Percentiles rank a stretch among this genome's conserved stretches.
phyloP scores from a whole-genome alignment of 2,113 vertebrate species.

The Protomyctophum bolini region DNA sequence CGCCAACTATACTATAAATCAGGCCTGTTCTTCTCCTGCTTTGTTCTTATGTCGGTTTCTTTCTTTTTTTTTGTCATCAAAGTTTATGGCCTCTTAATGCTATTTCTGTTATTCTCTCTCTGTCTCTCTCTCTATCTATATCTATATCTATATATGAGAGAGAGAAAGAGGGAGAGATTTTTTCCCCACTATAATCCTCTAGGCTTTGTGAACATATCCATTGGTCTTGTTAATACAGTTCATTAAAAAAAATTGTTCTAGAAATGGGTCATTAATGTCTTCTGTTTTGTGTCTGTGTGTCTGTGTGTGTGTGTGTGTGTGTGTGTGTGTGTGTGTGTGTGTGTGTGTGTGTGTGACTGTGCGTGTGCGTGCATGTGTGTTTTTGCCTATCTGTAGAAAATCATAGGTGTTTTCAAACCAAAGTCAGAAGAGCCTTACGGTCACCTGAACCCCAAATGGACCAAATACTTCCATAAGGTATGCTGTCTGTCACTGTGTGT shows the following conservation, averaged over 20 bases:
- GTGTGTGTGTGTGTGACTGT: neutral
- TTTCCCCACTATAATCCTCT: too few species aligned
- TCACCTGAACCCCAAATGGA: constrained; percentile 98
- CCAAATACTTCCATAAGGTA: constrained; percentile 98
- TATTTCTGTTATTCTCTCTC: too few species aligned
- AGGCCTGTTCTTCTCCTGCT: neutral
- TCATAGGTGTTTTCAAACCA: constrained; percentile 96
- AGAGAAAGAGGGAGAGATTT: too few species aligned
- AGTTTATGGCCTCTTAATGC: neutral
- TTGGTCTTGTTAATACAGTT: neutral
- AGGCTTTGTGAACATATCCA: too few species aligned
- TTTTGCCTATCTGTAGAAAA: constrained; percentile 78
- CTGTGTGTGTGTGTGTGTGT: neutral
- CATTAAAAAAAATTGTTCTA: too few species aligned
- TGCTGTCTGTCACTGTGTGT: constrained; percentile 68
- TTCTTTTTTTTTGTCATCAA: neutral
- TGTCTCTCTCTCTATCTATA: neutral
- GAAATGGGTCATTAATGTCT: neutral
- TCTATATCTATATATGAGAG: neutral
- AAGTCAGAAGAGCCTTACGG: constrained; percentile 99
- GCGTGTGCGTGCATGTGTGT: too few species aligned
- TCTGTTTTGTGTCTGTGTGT: too few species aligned
- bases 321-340: neutral
- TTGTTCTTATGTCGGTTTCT: neutral
- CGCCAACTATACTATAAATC: too few species aligned